Evolutionary conservation across 1,140 invertebrate species (phyloP).

Genomic region (Sogatella furcifera): DNA sequence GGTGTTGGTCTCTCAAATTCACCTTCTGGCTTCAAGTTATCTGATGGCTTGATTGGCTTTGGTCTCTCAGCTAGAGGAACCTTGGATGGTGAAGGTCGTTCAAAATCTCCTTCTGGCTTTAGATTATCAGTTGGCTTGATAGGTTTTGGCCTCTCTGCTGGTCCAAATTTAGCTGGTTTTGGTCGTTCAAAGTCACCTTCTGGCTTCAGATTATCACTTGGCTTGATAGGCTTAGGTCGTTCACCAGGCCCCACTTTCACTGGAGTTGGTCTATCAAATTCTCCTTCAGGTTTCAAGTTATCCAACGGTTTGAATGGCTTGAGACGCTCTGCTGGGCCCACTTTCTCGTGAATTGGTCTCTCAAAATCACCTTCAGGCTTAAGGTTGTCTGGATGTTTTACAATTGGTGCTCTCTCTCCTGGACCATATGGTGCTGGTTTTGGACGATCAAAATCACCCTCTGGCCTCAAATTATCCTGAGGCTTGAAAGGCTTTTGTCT

Average conservation of each 20-base stretch:
- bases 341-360: constrained; percentile 24
- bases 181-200: constrained; percentile 41
- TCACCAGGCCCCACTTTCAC: constrained; percentile 33
- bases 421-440: constrained; percentile 29
- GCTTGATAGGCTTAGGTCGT: constrained; percentile 29
- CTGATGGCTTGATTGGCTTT: constrained; percentile 39
- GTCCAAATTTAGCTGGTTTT: constrained; percentile 11
- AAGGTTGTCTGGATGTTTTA: constrained; percentile 41
- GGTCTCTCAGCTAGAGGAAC: constrained; percentile 23
- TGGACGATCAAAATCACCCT: constrained; percentile 37
- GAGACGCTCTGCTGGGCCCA: constrained; percentile 33
- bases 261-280: constrained; percentile 36
- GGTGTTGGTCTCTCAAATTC: constrained; percentile 42
- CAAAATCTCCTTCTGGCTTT: constrained; percentile 38
- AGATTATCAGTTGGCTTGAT: constrained; percentile 39
- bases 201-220: constrained; percentile 34
- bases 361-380: constrained; percentile 42
- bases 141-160: constrained; percentile 32
- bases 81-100: constrained; percentile 25
- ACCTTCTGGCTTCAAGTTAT: constrained; percentile 51
- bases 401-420: constrained; percentile 38
- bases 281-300: constrained; percentile 39
- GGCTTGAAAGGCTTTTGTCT: constrained; percentile 28
- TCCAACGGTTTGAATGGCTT: constrained; percentile 30
- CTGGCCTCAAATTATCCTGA: constrained; percentile 37